Evolutionary conservation across 2,888 invertebrate genomes (phyloP).

Genomic region (Drosophila antonietae): DNA sequence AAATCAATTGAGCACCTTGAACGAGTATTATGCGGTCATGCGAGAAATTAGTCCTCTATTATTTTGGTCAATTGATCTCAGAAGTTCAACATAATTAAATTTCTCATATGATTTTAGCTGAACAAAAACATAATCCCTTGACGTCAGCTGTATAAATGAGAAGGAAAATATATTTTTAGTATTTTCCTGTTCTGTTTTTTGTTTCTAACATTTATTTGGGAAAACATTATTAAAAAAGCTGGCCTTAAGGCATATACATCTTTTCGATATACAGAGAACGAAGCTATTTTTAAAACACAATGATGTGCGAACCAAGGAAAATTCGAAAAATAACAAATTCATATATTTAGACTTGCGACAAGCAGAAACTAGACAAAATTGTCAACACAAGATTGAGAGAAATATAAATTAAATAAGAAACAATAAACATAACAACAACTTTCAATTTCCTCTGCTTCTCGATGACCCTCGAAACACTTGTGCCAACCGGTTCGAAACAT

Average conservation of each 20-base stretch:
- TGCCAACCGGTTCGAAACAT: conserved; percentile 63
- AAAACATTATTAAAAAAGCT: conserved; percentile 36
- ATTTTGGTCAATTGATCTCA: neutral
- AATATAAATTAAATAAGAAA: conserved; percentile 31
- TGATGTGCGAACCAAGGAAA: conserved; percentile 50
- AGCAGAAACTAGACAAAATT: conserved; percentile 31
- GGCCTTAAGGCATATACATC: conserved; percentile 57
- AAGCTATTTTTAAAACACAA: conserved; percentile 61
- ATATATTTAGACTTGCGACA: conserved; percentile 36
- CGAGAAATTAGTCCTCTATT: neutral
- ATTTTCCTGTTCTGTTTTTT: conserved; percentile 41
- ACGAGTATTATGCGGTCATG: neutral
- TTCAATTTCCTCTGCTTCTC: conserved; percentile 22
- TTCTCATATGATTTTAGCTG: conserved; percentile 31
- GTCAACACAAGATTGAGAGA: conserved; percentile 39
- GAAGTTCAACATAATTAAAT: neutral
- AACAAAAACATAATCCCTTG: conserved; percentile 52
- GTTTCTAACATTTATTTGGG: conserved; percentile 26
- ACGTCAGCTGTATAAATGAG: conserved; percentile 61
- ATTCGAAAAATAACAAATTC: conserved; percentile 23
- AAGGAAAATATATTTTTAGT: conserved; percentile 21
- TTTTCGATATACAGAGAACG: conserved; percentile 30
- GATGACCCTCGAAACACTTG: conserved; percentile 56
- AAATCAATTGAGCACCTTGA: neutral
- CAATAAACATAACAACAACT: conserved; percentile 15